Base-by-base conservation (phyloP, 2,113 vertebrate species). In the Ammodramus savannarum region DNA sequence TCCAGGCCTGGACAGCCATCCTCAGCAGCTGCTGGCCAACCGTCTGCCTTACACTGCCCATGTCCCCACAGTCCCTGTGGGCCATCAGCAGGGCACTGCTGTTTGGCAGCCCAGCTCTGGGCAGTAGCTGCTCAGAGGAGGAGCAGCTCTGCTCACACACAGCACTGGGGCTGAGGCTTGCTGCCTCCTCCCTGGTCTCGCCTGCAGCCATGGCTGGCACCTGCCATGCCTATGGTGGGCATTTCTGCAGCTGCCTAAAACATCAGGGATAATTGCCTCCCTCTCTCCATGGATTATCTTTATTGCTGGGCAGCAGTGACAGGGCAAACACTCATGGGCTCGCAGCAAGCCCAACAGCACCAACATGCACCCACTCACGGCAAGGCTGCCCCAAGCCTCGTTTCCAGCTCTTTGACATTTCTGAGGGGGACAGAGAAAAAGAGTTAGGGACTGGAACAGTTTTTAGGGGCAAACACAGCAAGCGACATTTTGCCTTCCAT, bases 271-370 rank as follows among this genome's bases (percentile, higher is more conserved):
- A 58, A 55, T 65, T 58, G 11, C 11, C 20, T 81, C 36, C n/a
- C 22, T 41, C 48, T 79, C 55, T 26, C 29, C 1, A 0, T 0
- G 0, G 34, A 29, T 86, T 23, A 22, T 59, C 32, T 46, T 48
- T 46, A 38, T 63, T 0, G 0, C 8, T 0, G 0, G 31, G 52
- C 39, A 59, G 43, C 0, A 4, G 31, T 3, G 2, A 26, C 4
- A 13, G 13, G 23, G 23, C 0, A 0, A 65, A 54, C 7, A 1
- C 16, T 41, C 19, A 3, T 11, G 34, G 41, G 26, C 31, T 86
- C 31, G 17, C 39, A 86, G 38, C 29, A 66, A 72, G 27, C 21
- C 27, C 66, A 51, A 32, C 36, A 71, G 38, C 32, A 67, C 36
- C 67, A 68, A 34, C 1, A 14, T 13, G 6, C 8, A 15, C 17